Evolutionary conservation across 2,797 vertebrate genomes (phyloP), one percentile per base, ranked within the genome.

Genomic region (Sebastiscus albofasciatus): DNA sequence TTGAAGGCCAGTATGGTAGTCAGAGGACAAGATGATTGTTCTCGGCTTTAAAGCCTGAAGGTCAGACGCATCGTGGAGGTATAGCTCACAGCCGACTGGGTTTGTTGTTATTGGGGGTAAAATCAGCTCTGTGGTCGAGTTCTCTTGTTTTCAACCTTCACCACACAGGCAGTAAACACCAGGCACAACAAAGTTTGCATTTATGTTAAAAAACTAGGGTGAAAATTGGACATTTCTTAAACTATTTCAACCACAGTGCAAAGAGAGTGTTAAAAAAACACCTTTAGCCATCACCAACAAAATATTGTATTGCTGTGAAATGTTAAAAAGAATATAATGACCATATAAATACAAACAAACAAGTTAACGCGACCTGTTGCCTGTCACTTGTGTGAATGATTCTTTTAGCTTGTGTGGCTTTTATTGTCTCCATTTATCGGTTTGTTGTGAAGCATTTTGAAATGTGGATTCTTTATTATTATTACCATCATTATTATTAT

Each of bases 51-150:
- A 33, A 70, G 46, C 49, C 52, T 81, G 82, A 81, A 86, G 85
- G 74, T 87, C 84, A 90, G 71, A 74, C 29, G 42, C 71, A 85
- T 49, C 69, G 67, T 81, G 77, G 33, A 75, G 75, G 72, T 8
- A 42, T 42, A 27, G 68, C 76, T 87, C 36, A 33, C 83, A 72
- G 59, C 18, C 61, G 67, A 24, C 75, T 69, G 49, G 59, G 58
- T 86, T 87, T 87, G 86, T 83, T 79, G 78, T 84, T 72, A 85
- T 84, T 76, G 76, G 64, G 69, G 79, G 74, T 77, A 71, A 79
- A 81, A 65, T 79, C 58, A 67, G 59, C 79, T 75, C 54, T 83
- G 76, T 64, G 64, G 58, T 67, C 61, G 6, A n/a, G 1, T 24
- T 69, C 34, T 75, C 54, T 66, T 18, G 61, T 70, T 16, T 42